Conservation (phyloP, 2,797 vertebrate species). For the Hybognathus amarus region DNA sequence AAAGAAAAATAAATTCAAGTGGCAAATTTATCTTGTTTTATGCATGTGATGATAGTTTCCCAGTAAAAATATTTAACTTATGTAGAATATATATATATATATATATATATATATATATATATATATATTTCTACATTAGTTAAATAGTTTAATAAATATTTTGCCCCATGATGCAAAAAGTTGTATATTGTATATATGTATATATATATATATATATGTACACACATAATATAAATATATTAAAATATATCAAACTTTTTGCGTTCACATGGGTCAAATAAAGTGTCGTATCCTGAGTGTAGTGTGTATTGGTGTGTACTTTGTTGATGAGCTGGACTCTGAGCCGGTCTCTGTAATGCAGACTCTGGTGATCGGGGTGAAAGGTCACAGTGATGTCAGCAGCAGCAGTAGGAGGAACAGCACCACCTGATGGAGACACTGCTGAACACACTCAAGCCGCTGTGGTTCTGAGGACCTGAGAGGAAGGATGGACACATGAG, state of each 20-base stretch:
- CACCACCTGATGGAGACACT: conserved; percentile 79
- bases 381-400: conserved; percentile 85
- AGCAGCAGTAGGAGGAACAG: conserved; percentile 75
- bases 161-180: no score
- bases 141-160: no score
- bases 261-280: neutral
- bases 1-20: neutral
- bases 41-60: neutral
- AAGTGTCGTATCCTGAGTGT: neutral
- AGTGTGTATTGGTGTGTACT: conserved; percentile 68
- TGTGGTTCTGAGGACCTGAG: conserved; percentile 87
- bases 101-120: no score
- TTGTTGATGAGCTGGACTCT: conserved; percentile 82
- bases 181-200: no score
- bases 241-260: no score
- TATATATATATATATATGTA: no score
- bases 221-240: no score
- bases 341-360: conserved; percentile 82
- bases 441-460: conserved; percentile 85
- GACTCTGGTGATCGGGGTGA: conserved; percentile 88
- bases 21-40: neutral
- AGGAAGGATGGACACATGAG: neutral
- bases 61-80: neutral
- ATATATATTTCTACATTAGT: no score
- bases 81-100: neutral